Conservation (phyloP, 2,888 invertebrate species). For the Heteromyza rotundicornis region DNA sequence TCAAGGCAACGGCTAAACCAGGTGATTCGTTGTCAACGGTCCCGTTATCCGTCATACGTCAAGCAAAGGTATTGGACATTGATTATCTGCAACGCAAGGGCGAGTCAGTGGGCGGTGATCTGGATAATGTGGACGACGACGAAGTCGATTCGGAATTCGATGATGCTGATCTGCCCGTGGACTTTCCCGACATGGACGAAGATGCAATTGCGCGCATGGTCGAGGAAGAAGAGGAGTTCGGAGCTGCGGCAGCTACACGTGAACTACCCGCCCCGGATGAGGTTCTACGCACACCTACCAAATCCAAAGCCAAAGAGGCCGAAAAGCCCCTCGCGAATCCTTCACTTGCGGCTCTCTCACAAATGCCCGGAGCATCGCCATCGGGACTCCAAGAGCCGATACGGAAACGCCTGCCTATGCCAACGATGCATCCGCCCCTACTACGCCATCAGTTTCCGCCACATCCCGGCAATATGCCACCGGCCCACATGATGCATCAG, state of each 20-base stretch:
- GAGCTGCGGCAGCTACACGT: conserved; percentile 66
- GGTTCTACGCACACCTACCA: conserved; percentile 43
- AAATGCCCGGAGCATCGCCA: conserved; percentile 42
- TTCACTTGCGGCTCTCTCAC: conserved; percentile 25
- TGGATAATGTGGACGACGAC: conserved; percentile 41
- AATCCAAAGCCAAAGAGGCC: conserved; percentile 32
- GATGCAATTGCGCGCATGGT: conserved; percentile 67
- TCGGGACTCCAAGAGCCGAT: conserved; percentile 61
- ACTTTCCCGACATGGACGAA: conserved; percentile 64
- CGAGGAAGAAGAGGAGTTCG: conserved; percentile 70
- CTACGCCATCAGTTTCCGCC: conserved; percentile 54
- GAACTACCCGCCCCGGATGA: conserved; percentile 64
- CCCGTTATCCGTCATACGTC: conserved; percentile 60
- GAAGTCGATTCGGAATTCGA: conserved; percentile 57
- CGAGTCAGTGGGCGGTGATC: conserved; percentile 54
- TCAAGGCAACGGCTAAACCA: conserved; percentile 44
- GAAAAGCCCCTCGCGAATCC: conserved; percentile 23
- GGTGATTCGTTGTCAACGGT: conserved; percentile 59
- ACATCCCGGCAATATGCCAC: conserved; percentile 34
- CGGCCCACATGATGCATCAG: conserved; percentile 47
- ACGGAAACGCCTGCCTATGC: conserved; percentile 60
- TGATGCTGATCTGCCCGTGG: conserved; percentile 62
- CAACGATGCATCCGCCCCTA: conserved; percentile 58
- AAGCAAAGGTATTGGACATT: conserved; percentile 61
- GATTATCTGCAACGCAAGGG: conserved; percentile 61